These are phyloP conservation scores for Drosophila melanogaster DNA, from an alignment of 1,140 invertebrate species.

Conservation along the genomic window DNA sequence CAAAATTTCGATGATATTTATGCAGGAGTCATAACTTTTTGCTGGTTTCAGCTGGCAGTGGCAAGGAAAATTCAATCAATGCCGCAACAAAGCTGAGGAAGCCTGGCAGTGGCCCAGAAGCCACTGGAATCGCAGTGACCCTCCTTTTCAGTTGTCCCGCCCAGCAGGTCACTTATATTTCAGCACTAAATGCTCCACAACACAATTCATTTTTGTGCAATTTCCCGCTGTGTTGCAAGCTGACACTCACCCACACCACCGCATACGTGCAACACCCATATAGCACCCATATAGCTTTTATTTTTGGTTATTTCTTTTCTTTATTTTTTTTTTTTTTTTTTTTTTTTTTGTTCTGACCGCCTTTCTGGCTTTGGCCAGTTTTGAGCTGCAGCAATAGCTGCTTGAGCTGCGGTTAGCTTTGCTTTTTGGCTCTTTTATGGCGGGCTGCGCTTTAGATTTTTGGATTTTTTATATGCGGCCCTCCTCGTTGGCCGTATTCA, in stretches of 20 bases:
- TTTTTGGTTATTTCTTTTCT: conserved; percentile 56
- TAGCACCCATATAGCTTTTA: conserved; percentile 47
- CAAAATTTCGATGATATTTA: too few species aligned
- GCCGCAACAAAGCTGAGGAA: conserved; percentile 15
- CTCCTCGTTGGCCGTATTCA: conserved; percentile 17
- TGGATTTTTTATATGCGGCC: conserved; percentile 29
- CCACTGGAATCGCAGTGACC: neutral
- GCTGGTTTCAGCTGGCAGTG: conserved; percentile 2
- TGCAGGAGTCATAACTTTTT: neutral
- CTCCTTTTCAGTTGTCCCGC: conserved; percentile 24
- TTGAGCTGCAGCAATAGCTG: conserved; percentile 75
- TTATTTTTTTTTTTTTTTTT: neutral
- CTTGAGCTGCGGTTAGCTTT: conserved; percentile 80
- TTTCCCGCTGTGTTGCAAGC: conserved; percentile 68
- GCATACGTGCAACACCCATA: conserved; percentile 8
- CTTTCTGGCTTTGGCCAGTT: conserved; percentile 75
- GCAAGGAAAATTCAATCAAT: conserved; percentile 40
- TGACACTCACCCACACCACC: conserved; percentile 26
- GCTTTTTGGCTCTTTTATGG: conserved; percentile 68
- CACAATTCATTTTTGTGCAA: conserved; percentile 79
- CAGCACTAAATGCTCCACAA: conserved; percentile 75
- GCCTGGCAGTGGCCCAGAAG: conserved; percentile 20
- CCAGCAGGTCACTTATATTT: conserved; percentile 53
- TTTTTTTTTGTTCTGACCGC: conserved; percentile 52
- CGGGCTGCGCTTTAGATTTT: conserved; percentile 34